Evolutionary conservation across 2,888 invertebrate species (phyloP), one percentile per base, ranked within the genome.

Genomic region (Sphecodes monilicornis): DNA sequence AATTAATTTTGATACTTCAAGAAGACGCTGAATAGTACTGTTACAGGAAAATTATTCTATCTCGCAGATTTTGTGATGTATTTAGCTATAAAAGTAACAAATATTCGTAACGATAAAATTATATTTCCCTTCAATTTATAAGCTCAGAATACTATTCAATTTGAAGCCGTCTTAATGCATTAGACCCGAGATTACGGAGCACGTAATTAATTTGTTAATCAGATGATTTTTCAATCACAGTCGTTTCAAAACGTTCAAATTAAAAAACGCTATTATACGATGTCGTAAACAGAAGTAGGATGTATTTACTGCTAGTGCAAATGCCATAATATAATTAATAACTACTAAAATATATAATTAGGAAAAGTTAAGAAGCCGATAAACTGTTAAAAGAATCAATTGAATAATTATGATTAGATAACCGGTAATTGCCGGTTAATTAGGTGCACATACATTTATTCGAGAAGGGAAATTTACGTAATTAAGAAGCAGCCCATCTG

Each of bases 401-500:
- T 54, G n/a, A 54, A 54, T 54, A n/a, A 54, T 54, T 54, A 54
- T 11, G n/a, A 54, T 54, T 54, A 54, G 54, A 54, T n/a, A 11
- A n/a, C 54, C n/a, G 54, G 54, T n/a, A 54, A 54, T 54, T n/a
- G 54, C n/a, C n/a, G 54, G 54, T n/a, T 54, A 54, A 54, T 54
- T 54, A 54, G 3, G 4, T 11, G 54, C n/a, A 0, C 54, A 54
- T 54, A 54, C n/a, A n/a, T 54, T 54, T n/a, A 54, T 54, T 54
- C n/a, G 11, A n/a, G 11, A 54, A 54, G 54, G n/a, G 10, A n/a
- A 3, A n/a, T 11, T n/a, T 54, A 11, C 10, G 3, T 54, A 54
- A 54, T 54, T 54, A 54, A 54, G 1, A 54, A 10, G n/a, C 54
- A n/a, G 54, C n/a, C 22, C n/a, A 11, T 54, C n/a, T 10, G 10